These are phyloP conservation scores for Sebastes oblongus DNA, from an alignment of 2,797 vertebrate genomes.

Conservation along the genomic window DNA sequence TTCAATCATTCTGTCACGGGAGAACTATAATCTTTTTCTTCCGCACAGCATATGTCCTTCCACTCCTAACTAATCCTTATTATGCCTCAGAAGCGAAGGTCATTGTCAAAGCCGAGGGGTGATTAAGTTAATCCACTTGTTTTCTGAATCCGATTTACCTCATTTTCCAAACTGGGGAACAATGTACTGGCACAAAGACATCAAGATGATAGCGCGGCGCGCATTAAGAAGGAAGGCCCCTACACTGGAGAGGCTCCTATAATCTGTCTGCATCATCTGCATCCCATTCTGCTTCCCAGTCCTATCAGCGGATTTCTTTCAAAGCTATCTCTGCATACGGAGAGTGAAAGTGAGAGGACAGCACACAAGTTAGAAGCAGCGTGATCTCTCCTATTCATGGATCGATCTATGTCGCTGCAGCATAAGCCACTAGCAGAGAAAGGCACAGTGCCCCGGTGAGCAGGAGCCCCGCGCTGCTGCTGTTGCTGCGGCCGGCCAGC, in stretches of 20 bases:
- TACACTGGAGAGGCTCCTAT: conserved; percentile 54
- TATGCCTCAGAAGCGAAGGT: conserved; percentile 81
- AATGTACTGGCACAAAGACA: conserved; percentile 79
- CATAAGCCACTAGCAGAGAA: conserved; percentile 45
- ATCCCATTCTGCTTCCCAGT: conserved; percentile 50
- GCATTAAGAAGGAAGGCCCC: conserved; percentile 67
- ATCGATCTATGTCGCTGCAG: conserved; percentile 61
- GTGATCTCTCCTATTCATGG: conserved; percentile 56
- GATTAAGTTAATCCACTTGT: conserved; percentile 86
- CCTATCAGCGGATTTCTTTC: conserved; percentile 65
- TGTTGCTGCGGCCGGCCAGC: conserved; percentile 46
- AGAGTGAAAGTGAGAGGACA: conserved; percentile 52
- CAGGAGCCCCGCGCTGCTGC: conserved; percentile 34
- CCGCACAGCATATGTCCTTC: conserved; percentile 82
- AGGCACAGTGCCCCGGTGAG: conserved; percentile 49
- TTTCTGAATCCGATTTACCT: conserved; percentile 83
- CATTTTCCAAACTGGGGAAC: conserved; percentile 78
- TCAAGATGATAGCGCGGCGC: conserved; percentile 72
- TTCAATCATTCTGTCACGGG: conserved; percentile 78
- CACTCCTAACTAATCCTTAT: conserved; percentile 80
- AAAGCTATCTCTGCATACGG: conserved; percentile 54
- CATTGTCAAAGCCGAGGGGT: conserved; percentile 82
- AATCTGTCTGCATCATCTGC: conserved; percentile 75
- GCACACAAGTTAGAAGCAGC: conserved; percentile 45
- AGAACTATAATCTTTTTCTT: conserved; percentile 79